Evolutionary conservation across 2,797 vertebrate genomes (phyloP), one percentile per base, ranked within the genome.

Genomic region (Zenarchopterus dispar): DNA sequence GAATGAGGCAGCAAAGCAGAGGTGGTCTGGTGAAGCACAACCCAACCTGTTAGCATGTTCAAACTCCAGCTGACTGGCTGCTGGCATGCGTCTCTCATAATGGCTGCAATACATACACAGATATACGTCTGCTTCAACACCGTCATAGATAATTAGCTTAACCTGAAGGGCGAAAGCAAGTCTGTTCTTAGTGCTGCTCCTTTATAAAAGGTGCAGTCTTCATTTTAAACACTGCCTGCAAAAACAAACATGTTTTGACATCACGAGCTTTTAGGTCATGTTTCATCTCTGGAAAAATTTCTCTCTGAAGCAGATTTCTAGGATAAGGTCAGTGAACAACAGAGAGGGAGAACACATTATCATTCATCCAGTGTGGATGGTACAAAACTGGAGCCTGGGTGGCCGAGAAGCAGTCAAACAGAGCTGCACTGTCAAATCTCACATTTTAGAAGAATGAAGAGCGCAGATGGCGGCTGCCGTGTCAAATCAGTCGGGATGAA

Each of bases 21-120:
- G 48, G 23, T 39, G 48, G 26, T 59, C 22, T 39, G 44, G 53
- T 78, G 62, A 75, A 60, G 48, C 47, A 64, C 63, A 73, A 59
- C 62, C 31, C 26, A 3, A 41, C 60, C 33, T 44, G 56, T 22
- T 59, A 49, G 58, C 11, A 5, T 33, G 67, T 57, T 72, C 36
- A 15, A 39, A 23, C 21, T 15, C 15, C 21, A 22, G 18, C 45
- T 39, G 36, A 39, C 36, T 15, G 36, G 36, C 28, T 28, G 28
- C 28, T 6, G 28, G 28, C 13, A 13, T 15, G 36, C 13, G 13
- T 39, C 13, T 39, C 36, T 39, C 13, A 39, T 39, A 39, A 13
- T 15, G 15, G 36, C 36, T 15, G 13, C 36, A 3, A 22, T 24
- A 23, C 46, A 31, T 13, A 36, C 50, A 42, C 17, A 49, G 54